phyloP scores from a whole-genome alignment of 2,888 invertebrate genomes.

The Harpalus rufipes region DNA sequence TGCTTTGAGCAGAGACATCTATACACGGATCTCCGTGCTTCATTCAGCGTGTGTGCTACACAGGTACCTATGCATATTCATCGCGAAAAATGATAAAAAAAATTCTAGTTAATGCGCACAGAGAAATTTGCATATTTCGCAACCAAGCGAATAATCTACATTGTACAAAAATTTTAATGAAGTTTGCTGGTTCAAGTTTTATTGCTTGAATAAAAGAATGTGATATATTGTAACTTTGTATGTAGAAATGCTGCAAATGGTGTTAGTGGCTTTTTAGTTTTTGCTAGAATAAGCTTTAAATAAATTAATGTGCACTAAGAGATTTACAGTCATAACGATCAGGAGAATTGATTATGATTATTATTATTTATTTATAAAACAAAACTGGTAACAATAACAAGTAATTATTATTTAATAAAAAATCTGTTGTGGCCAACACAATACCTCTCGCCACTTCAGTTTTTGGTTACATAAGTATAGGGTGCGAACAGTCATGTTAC shows the following conservation, averaged over 20 bases:
- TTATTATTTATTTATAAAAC: background rate
- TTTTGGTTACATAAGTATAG: no score
- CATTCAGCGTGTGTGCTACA: background rate
- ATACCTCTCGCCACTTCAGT: no score
- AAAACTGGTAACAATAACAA: no score
- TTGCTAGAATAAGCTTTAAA: constrained; percentile 36
- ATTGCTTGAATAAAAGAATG: constrained; percentile 56
- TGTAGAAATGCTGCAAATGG: constrained; percentile 49
- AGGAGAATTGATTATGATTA: background rate
- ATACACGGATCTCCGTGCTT: background rate
- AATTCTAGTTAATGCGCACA: constrained; percentile 54
- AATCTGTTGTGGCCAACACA: no score
- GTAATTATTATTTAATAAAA: no score
- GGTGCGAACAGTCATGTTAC: no score
- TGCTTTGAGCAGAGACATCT: background rate
- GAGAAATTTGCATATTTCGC: constrained; percentile 60
- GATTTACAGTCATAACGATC: constrained; percentile 7
- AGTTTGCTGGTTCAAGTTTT: constrained; percentile 56
- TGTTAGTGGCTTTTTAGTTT: constrained; percentile 24
- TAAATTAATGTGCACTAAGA: constrained; percentile 25
- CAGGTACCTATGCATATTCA: constrained; percentile 57
- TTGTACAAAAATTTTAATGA: constrained; percentile 61
- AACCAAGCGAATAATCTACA: constrained; percentile 57
- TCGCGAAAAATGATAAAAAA: constrained; percentile 58
- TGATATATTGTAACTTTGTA: constrained; percentile 55